Conservation (phyloP, 2,113 vertebrate species). For the Pyxicephalus adspersus region DNA sequence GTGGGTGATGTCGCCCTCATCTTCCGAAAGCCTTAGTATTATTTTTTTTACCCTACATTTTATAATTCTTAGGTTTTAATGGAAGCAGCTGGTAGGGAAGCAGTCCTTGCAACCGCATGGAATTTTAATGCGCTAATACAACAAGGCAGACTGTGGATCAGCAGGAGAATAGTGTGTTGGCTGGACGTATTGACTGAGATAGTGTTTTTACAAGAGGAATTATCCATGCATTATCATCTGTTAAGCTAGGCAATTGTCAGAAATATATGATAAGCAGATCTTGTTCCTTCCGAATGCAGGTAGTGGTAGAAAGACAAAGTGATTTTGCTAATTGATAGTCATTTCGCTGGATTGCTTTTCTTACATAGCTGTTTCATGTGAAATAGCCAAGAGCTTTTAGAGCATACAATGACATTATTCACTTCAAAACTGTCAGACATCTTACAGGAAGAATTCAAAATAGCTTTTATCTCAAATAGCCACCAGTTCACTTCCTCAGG, state of each 20-base stretch:
- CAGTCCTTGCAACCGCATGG: too few species aligned
- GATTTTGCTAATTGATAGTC: constrained; percentile 21
- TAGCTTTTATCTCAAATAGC: constrained; percentile 8
- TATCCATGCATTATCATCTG: background rate
- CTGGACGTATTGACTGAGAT: background rate
- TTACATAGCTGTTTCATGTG: constrained; percentile 31
- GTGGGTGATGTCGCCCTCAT: too few species aligned
- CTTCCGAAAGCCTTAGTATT: too few species aligned
- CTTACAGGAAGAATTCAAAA: constrained; percentile 22
- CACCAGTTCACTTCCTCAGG: background rate
- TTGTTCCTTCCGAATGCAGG: background rate
- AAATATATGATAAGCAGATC: background rate
- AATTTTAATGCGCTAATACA: too few species aligned
- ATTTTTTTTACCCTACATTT: too few species aligned
- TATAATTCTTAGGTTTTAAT: too few species aligned
- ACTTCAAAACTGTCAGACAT: constrained; percentile 7
- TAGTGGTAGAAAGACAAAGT: background rate
- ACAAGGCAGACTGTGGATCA: background rate
- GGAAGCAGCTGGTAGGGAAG: too few species aligned
- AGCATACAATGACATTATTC: constrained; percentile 29
- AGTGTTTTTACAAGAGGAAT: background rate
- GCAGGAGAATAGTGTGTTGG: background rate
- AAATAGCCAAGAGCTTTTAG: constrained; percentile 20
- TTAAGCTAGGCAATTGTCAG: constrained; percentile 1
- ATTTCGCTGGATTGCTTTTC: constrained; percentile 32